Conservation (phyloP, 1,140 invertebrate species). For the Caenorhabditis brenneri region DNA sequence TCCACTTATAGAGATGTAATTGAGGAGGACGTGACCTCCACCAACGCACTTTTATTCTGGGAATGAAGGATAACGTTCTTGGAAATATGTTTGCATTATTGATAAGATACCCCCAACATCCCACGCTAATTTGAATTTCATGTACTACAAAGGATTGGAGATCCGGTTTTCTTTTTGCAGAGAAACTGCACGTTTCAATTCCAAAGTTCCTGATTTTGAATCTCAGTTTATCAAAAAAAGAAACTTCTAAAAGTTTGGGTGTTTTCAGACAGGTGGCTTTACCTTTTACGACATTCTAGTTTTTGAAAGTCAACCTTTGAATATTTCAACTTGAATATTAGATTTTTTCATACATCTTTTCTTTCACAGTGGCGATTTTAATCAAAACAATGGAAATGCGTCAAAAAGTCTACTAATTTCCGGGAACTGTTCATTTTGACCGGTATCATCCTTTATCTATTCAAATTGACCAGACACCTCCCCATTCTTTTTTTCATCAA, state of each 20-base stretch:
- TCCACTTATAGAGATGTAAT: neutral
- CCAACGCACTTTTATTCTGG: neutral
- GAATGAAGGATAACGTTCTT: neutral
- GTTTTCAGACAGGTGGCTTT: too few relatives aligned
- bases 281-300: too few relatives aligned
- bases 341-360: too few relatives aligned
- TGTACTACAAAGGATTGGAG: neutral
- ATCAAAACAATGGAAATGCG: neutral
- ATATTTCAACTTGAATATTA: too few relatives aligned
- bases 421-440: too few relatives aligned
- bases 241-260: too few relatives aligned
- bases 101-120: neutral
- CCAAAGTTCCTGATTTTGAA: too few relatives aligned
- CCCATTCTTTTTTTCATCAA: neutral
- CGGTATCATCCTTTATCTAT: neutral
- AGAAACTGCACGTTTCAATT: too few relatives aligned
- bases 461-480: neutral
- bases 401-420: neutral
- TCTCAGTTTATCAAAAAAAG: too few relatives aligned
- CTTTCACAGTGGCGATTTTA: too few relatives aligned
- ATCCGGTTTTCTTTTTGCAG: neutral
- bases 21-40: too few relatives aligned
- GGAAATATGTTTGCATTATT: conserved; percentile 2
- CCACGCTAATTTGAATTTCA: neutral
- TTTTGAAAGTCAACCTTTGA: too few relatives aligned